These are phyloP conservation scores for Poeciliopsis gracilis DNA, from an alignment of 2,797 vertebrate species.

Conservation along the genomic window DNA sequence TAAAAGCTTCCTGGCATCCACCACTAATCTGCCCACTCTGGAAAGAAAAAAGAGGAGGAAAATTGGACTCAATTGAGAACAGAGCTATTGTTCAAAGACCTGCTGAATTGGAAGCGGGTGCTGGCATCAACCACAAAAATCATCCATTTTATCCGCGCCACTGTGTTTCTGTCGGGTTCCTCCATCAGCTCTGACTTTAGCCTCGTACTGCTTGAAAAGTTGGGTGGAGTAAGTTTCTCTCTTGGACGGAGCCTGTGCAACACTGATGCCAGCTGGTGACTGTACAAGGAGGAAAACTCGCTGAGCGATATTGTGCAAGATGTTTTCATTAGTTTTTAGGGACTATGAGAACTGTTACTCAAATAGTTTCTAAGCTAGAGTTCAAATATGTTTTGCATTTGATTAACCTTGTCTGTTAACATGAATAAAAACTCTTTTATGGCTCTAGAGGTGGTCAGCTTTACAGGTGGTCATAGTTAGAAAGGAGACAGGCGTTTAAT, in stretches of 20 bases:
- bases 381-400: slow-evolving; percentile 6
- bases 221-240: slow-evolving; percentile 47
- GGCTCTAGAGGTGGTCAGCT: slow-evolving; percentile 15
- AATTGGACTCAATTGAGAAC: slow-evolving; percentile 74
- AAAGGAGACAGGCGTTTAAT: slow-evolving; percentile 39
- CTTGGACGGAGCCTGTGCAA: slow-evolving; percentile 33
- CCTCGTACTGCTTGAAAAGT: slow-evolving; percentile 36
- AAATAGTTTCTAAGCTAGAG: slow-evolving; percentile 23
- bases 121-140: slow-evolving; percentile 54
- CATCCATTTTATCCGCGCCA: slow-evolving; percentile 61
- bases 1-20: slow-evolving; percentile 70
- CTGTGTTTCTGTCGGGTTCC: slow-evolving; percentile 40
- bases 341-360: slow-evolving; percentile 46
- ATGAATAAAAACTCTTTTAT: neutral
- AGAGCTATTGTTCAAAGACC: slow-evolving; percentile 72
- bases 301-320: slow-evolving; percentile 41
- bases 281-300: slow-evolving; percentile 21
- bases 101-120: slow-evolving; percentile 74
- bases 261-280: slow-evolving; percentile 59
- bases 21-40: slow-evolving; percentile 68
- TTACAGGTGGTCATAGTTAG: slow-evolving; percentile 34
- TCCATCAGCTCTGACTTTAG: slow-evolving; percentile 27
- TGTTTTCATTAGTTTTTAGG: slow-evolving; percentile 41
- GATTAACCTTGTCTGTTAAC: slow-evolving; percentile 2
- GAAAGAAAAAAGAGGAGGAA: slow-evolving; percentile 63